Conservation (phyloP, 2,888 invertebrate species). For the Drosophila nr. perissopoda region DNA sequence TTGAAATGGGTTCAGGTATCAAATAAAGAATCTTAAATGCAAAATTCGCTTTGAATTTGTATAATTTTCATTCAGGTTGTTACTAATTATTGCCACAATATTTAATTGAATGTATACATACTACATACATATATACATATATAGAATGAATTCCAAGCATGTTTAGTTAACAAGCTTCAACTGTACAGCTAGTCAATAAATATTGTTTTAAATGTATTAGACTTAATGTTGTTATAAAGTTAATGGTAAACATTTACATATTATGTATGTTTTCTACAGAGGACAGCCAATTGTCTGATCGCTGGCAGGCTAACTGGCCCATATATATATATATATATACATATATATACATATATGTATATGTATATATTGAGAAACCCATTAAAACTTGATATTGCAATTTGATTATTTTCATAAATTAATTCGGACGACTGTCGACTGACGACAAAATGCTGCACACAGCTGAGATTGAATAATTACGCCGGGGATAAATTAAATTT, state of each 20-base stretch:
- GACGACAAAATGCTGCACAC: slow-evolving; percentile 19
- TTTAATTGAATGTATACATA: too few relatives aligned
- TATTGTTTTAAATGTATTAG: not conserved
- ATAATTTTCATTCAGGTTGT: too few relatives aligned
- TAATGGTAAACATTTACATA: not conserved
- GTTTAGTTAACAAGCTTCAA: too few relatives aligned
- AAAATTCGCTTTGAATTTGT: too few relatives aligned
- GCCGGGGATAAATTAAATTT: slow-evolving; percentile 60
- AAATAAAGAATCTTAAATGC: too few relatives aligned
- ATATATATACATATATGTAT: not conserved
- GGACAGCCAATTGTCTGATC: not conserved
- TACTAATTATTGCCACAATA: too few relatives aligned
- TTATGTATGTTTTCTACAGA: too few relatives aligned
- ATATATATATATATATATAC: not conserved
- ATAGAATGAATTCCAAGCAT: too few relatives aligned
- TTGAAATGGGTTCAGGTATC: too few relatives aligned
- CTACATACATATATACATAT: too few relatives aligned
- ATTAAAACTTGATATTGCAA: slow-evolving; percentile 24
- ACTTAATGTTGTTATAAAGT: not conserved
- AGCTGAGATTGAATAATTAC: slow-evolving; percentile 69
- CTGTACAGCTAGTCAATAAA: not conserved
- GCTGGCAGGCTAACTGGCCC: not conserved
- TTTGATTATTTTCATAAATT: slow-evolving; percentile 14
- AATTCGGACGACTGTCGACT: slow-evolving; percentile 1
- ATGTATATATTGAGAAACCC: slow-evolving; percentile 6